These are phyloP conservation scores for Peromyscus eremicus DNA, from an alignment of 2,797 vertebrate genomes.

Conservation along the genomic window DNA sequence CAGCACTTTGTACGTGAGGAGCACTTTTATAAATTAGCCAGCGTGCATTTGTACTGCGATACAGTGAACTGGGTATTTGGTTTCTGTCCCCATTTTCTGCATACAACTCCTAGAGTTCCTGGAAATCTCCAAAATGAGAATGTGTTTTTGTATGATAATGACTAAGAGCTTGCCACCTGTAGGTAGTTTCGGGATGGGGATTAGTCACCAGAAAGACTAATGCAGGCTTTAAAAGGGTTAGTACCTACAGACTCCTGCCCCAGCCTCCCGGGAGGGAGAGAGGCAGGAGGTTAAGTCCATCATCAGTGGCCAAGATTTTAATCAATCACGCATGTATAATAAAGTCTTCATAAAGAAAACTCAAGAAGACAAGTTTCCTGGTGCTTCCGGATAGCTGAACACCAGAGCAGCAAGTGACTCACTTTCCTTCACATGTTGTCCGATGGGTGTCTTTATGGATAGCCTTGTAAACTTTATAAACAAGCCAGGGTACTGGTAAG, in stretches of 20 bases:
- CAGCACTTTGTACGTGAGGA: not conserved
- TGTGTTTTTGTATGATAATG: not conserved
- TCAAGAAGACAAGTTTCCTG: not conserved
- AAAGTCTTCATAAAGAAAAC: not conserved
- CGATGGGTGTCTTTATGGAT: not conserved
- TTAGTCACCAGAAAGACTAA: not conserved
- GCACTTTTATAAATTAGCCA: not conserved
- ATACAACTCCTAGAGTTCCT: not conserved
- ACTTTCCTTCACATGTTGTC: not conserved
- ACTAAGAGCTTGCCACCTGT: not conserved
- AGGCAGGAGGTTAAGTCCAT: not conserved
- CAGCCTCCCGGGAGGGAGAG: not conserved
- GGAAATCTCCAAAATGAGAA: not conserved
- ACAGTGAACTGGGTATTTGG: not conserved
- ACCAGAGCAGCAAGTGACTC: not conserved
- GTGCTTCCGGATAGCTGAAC: not conserved
- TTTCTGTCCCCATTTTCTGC: not conserved
- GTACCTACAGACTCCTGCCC: not conserved
- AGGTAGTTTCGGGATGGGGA: not conserved
- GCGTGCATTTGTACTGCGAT: not conserved
- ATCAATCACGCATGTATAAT: not conserved
- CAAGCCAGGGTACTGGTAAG: not conserved
- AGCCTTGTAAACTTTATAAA: not conserved
- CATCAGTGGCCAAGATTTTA: not conserved
- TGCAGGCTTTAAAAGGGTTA: not conserved